phyloP scores from a whole-genome alignment of 2,888 invertebrate genomes.

The Hemithea aestivaria region DNA sequence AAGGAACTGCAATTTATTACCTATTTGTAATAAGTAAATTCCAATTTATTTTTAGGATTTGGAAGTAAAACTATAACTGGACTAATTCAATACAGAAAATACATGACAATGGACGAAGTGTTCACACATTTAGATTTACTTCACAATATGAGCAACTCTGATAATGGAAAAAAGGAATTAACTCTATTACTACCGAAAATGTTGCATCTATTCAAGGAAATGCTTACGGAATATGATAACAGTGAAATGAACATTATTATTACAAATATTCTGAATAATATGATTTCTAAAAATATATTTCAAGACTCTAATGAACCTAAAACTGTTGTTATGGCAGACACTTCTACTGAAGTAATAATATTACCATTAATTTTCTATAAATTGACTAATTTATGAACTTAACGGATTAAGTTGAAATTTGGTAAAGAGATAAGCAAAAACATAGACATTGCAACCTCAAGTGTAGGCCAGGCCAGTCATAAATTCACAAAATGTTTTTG shows the following conservation, averaged over 20 bases:
- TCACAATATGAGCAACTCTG: slow-evolving; percentile 40
- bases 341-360: slow-evolving; percentile 51
- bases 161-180: slow-evolving; percentile 45
- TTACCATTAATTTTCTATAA: not conserved
- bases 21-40: no score
- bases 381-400: no score
- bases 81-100: slow-evolving; percentile 44
- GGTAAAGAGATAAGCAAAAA: no score
- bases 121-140: slow-evolving; percentile 52
- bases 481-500: no score
- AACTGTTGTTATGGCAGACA: slow-evolving; percentile 36
- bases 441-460: no score
- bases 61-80: slow-evolving; percentile 45
- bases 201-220: slow-evolving; percentile 44
- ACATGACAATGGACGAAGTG: slow-evolving; percentile 59
- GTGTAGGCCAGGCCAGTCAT: no score
- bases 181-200: slow-evolving; percentile 39
- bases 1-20: no score
- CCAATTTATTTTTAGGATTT: slow-evolving; percentile 49
- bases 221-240: slow-evolving; percentile 56
- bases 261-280: slow-evolving; percentile 54
- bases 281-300: slow-evolving; percentile 41
- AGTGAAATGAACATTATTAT: slow-evolving; percentile 60
- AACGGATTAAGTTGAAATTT: no score
- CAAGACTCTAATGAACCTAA: slow-evolving; percentile 29